Evolutionary conservation across 2,797 vertebrate genomes (phyloP).

Genomic region (Rallus crepitans): DNA sequence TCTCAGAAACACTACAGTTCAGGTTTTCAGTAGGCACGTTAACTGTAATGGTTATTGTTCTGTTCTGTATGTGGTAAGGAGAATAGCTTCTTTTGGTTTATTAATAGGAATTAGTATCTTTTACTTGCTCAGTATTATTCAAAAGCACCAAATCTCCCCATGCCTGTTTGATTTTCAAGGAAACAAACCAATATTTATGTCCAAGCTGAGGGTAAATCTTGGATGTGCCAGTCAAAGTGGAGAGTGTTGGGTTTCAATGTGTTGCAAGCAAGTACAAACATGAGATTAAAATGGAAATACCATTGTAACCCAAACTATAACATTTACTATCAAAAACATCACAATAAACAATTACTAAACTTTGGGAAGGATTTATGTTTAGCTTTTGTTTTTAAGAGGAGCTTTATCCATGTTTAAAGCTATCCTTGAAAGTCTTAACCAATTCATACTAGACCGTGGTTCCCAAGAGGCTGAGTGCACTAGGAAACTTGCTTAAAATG

Average conservation of each 20-base stretch:
- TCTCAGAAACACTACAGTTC: background rate
- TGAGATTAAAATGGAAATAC: background rate
- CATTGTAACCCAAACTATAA: background rate
- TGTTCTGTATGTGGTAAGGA: background rate
- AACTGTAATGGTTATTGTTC: background rate
- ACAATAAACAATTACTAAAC: conserved; percentile 27
- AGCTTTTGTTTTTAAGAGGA: conserved; percentile 1
- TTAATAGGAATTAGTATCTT: background rate
- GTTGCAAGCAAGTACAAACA: background rate
- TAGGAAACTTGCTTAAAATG: conserved; percentile 73
- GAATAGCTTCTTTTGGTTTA: background rate
- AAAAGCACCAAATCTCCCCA: background rate
- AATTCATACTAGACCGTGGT: conserved; percentile 41
- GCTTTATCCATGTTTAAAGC: conserved; percentile 11
- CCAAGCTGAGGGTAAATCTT: background rate
- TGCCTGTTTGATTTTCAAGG: background rate
- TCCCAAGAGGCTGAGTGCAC: conserved; percentile 50
- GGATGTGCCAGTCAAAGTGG: background rate
- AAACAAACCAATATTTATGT: background rate
- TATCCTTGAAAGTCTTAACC: conserved; percentile 35
- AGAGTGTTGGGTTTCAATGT: background rate
- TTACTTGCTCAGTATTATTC: background rate
- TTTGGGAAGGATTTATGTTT: background rate
- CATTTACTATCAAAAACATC: background rate
- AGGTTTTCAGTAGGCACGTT: background rate